Conservation (phyloP, 2,888 invertebrate species). For the Synanthedon formicaeformis region DNA sequence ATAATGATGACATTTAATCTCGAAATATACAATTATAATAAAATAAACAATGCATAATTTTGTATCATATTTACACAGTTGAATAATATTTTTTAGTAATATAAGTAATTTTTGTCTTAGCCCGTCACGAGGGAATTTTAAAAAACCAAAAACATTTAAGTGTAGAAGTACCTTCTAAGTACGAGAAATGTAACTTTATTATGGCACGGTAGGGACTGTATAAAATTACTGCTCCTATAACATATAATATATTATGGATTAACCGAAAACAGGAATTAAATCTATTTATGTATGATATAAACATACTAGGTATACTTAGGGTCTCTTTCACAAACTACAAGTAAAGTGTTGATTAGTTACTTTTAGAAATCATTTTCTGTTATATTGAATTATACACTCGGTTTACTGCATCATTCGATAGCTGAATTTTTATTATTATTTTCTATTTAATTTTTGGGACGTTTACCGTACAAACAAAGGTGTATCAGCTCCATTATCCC, state of each 20-base stretch:
- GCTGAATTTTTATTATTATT: too few relatives aligned
- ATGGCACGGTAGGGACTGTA: conserved; percentile 55
- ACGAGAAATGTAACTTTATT: conserved; percentile 10
- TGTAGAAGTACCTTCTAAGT: conserved; percentile 1
- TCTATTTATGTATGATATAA: too few relatives aligned
- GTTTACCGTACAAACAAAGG: too few relatives aligned
- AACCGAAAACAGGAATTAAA: too few relatives aligned
- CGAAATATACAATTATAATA: conserved; percentile 39
- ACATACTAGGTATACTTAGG: too few relatives aligned
- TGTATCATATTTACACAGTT: conserved; percentile 36
- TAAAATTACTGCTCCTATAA: conserved; percentile 4
- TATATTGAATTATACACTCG: too few relatives aligned
- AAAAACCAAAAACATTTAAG: conserved; percentile 6
- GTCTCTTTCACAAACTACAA: too few relatives aligned
- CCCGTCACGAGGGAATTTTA: conserved; percentile 3
- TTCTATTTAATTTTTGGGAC: too few relatives aligned
- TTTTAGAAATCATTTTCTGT: too few relatives aligned
- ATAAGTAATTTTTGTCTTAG: neutral
- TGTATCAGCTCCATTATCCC: too few relatives aligned
- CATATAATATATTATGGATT: neutral
- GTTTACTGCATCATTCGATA: too few relatives aligned
- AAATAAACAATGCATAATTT: conserved; percentile 44
- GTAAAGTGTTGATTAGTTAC: too few relatives aligned
- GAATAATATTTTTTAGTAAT: conserved; percentile 5
- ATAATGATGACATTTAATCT: conserved; percentile 41